Base-by-base conservation (phyloP, 2,113 vertebrate genomes). In the Odontophorus gujanensis region DNA sequence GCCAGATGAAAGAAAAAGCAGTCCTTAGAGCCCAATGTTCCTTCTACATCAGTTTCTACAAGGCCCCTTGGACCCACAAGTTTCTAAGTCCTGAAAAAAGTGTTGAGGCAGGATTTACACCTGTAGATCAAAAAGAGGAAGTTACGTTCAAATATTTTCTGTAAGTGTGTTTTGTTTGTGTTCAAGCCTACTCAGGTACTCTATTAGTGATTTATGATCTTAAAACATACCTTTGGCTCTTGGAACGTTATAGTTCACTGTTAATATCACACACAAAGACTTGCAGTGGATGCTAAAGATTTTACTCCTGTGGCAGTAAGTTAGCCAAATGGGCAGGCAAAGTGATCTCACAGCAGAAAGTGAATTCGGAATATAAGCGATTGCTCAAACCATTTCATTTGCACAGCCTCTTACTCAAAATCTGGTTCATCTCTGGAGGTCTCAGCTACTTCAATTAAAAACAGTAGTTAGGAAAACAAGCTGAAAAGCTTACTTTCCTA, bases 91-190 rank as follows among this genome's bases (percentile, higher is more conserved):
- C 55, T 30, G 67, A 84, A 80, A 77, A 91, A 93, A 63, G 61
- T 40, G 38, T 4, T 77, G 76, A 68, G 30, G 43, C 45, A 95
- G 87, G 89, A 95, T 95, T 97, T 97, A 92, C 95, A 95, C 91
- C 85, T 87, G 65, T 24, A 77, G 89, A 96, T 90, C 79, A 94
- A 87, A 76, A 89, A 79, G 50, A 80, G 43, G 40, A 85, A 95
- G 72, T 81, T 88, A 87, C 34, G 73, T 88, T 95, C 82, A 87
- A 32, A n/a, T 91, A 83, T 95, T 93, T 92, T 77, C 72, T 90
- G 77, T 50, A 74, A 80, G 32, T 36, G 51, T 66, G 63, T 75
- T 92, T 93, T 87, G 83, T 89, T 95, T 95, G 79, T 83, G 87
- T 92, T 90, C 92, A 92, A 95, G 75, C 79, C 75, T 83, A 82